A percentile compares a stretch with the other conserved stretches of the same genome.
These are phyloP conservation scores for Alitta virens DNA, from an alignment of 2,888 invertebrate species.

Conservation along the genomic window DNA sequence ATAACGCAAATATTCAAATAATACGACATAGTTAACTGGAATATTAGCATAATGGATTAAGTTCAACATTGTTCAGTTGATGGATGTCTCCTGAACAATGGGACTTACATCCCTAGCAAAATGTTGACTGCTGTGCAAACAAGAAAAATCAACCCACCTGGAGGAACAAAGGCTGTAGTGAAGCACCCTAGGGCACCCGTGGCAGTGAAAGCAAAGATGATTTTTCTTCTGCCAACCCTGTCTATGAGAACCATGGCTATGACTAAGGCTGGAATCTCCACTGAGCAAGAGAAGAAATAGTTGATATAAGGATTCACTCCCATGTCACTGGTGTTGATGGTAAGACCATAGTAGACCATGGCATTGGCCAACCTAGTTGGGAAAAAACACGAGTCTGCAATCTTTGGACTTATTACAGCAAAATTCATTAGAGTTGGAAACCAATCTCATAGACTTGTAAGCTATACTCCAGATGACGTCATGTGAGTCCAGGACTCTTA, in stretches of 20 bases:
- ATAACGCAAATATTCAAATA: no score
- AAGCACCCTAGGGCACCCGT: background rate
- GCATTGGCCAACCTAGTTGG: background rate
- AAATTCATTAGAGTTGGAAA: no score
- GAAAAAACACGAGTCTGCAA: no score
- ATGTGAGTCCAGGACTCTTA: no score
- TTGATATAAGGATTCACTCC: constrained; percentile 1
- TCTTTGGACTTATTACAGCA: no score
- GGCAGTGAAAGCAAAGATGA: background rate
- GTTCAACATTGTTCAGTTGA: no score
- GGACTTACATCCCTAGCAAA: no score
- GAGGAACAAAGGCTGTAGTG: background rate
- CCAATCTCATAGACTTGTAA: no score
- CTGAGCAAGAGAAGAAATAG: background rate
- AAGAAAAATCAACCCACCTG: background rate
- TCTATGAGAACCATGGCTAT: background rate
- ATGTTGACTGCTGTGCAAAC: background rate
- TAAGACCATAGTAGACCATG: background rate
- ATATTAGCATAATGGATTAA: no score
- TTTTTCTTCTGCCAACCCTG: background rate
- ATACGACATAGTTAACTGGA: no score
- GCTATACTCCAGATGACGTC: no score
- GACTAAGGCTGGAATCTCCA: background rate
- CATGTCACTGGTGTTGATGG: background rate
- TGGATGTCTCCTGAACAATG: no score